Percentiles rank a stretch among this genome's conserved stretches.
phyloP scores from a whole-genome alignment of 2,797 vertebrate genomes.

The Chrysocyon brachyurus region DNA sequence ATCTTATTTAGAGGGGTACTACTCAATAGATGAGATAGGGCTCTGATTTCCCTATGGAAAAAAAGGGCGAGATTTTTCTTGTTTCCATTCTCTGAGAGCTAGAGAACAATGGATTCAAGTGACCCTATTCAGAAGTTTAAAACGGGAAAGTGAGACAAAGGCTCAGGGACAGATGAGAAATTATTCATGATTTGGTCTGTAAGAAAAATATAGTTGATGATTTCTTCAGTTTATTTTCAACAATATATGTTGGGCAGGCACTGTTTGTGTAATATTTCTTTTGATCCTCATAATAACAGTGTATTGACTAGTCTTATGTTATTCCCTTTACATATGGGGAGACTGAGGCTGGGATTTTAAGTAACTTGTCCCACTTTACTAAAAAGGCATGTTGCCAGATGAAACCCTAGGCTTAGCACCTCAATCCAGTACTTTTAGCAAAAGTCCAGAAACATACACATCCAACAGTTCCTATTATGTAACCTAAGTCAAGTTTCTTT shows the following conservation, averaged over 20 bases:
- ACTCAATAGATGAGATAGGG: neutral
- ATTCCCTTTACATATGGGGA: neutral
- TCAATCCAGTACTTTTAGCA: neutral
- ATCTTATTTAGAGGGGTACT: neutral
- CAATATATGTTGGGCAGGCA: neutral
- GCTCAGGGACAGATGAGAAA: neutral
- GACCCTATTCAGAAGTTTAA: neutral
- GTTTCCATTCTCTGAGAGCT: slow-evolving; percentile 12
- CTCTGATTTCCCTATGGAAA: neutral
- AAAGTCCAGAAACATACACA: neutral
- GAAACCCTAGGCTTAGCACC: neutral
- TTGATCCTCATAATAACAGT: neutral
- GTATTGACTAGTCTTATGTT: neutral
- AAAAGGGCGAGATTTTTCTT: neutral
- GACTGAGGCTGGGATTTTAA: neutral
- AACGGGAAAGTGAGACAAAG: neutral
- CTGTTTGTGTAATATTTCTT: neutral
- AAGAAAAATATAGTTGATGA: neutral
- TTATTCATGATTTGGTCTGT: neutral
- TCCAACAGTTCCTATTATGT: neutral
- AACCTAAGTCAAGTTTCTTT: neutral
- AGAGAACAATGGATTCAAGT: neutral
- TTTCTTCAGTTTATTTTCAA: neutral
- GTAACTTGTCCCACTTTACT: neutral
- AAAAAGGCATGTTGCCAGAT: neutral